phyloP scores from a whole-genome alignment of 1,140 invertebrate genomes.

The Diplogasteroides magnus region DNA sequence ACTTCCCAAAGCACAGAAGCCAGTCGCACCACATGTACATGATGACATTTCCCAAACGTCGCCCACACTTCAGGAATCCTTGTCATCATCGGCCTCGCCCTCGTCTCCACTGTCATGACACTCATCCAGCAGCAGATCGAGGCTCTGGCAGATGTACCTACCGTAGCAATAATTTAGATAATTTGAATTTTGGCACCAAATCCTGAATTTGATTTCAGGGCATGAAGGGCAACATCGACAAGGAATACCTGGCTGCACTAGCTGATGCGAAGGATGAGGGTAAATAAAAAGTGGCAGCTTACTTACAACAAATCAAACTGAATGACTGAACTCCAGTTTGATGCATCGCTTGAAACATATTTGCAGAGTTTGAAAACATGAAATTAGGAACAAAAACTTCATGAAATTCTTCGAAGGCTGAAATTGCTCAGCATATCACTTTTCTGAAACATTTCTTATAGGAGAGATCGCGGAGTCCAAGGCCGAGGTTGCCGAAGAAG shows the following conservation, averaged over 20 bases:
- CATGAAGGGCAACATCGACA: slow-evolving; percentile 28
- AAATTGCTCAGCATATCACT: too few relatives aligned
- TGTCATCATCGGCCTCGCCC: slow-evolving; percentile 25
- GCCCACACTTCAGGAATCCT: slow-evolving; percentile 17
- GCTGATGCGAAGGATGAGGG: slow-evolving; percentile 25
- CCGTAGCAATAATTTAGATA: too few relatives aligned
- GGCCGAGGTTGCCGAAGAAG: neutral
- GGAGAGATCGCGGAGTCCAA: neutral
- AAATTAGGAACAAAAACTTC: too few relatives aligned
- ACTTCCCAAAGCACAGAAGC: too few relatives aligned
- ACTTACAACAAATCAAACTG: neutral
- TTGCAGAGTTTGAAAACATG: too few relatives aligned
- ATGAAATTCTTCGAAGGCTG: too few relatives aligned
- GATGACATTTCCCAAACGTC: too few relatives aligned
- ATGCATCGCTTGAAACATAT: too few relatives aligned
- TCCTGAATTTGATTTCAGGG: slow-evolving; percentile 13
- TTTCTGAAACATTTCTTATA: neutral
- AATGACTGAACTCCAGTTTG: too few relatives aligned
- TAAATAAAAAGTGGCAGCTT: slow-evolving; percentile 15
- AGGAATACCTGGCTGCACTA: slow-evolving; percentile 22
- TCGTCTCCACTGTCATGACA: slow-evolving; percentile 25
- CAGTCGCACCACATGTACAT: too few relatives aligned
- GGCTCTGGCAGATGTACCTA: slow-evolving; percentile 17
- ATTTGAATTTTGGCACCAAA: neutral
- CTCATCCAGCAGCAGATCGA: slow-evolving; percentile 31